Evolutionary conservation across 2,113 vertebrate genomes (phyloP), one percentile per base, ranked within the genome.

Genomic region (Chloebia gouldiae): DNA sequence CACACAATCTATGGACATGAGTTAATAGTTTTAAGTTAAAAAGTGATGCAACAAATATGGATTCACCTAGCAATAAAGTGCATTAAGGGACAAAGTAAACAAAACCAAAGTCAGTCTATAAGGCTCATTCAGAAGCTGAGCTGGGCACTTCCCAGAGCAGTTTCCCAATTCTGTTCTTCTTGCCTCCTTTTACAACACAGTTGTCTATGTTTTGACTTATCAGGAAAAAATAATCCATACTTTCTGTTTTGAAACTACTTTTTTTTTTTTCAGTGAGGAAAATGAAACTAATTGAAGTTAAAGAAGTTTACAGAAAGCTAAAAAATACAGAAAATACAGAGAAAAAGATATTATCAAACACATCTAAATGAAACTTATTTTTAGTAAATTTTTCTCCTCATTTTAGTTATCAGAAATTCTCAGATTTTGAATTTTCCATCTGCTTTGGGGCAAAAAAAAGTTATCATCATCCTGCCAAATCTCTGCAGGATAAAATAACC

Each of bases 1-100:
- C 10, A 20, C 39, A 51, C 0, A 0, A 3, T 53, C 24, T 45
- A 5, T 60, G 39, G 39, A 33, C 0, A 0, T 7, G 11, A 44
- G 6, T 25, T 69, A 47, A 39, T 39, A 40, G 22, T 68, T 90
- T 87, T 69, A 45, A 82, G 25, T 53, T 10, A 68, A 64, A 87
- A 91, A 56, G 20, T 44, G 51, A 70, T 66, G 8, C 35, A 78
- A 33, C 5, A 35, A 37, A 60, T 68, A 66, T 6, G 24, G 64
- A 40, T 24, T 56, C 53, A 45, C 7, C n/a, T 47, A 71, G 16
- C 11, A 42, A 49, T 68, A 18, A 84, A 54, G 39, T 60, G 13
- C 56, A 69, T 69, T 42, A 51, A 73, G 40, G 35, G 23, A 31
- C 24, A 56, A 63, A 90, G 21, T 37, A 49, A 60, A 54, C 15